phyloP scores from a whole-genome alignment of 2,888 invertebrate species.

The Stenodema calcarata region DNA sequence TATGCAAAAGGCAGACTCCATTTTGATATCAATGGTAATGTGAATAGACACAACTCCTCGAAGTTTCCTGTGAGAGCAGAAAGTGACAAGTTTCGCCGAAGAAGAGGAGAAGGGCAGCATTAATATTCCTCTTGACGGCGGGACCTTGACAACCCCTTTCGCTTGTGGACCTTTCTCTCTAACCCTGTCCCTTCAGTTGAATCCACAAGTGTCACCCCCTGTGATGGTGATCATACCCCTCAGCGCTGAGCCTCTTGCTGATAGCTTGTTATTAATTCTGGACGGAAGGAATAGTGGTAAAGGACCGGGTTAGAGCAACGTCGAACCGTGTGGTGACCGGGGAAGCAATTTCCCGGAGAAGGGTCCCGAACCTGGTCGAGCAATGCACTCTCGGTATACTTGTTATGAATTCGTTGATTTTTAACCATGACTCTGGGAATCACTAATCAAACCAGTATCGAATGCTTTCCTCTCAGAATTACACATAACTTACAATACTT shows the following conservation, averaged over 20 bases:
- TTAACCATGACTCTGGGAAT: too few relatives aligned
- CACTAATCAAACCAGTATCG: too few relatives aligned
- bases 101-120: neutral
- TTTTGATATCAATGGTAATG: neutral
- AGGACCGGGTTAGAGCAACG: neutral
- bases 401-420: neutral
- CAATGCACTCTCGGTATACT: neutral
- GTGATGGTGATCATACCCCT: neutral
- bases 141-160: neutral
- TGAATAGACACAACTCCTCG: neutral
- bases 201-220: conserved; percentile 5
- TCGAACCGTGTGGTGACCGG: too few relatives aligned
- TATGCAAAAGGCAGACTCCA: neutral
- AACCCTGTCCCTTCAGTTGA: conserved; percentile 4
- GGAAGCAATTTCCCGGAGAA: neutral
- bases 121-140: conserved; percentile 11
- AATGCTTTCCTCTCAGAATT: too few relatives aligned
- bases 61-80: neutral
- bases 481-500: too few relatives aligned
- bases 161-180: neutral
- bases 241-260: neutral
- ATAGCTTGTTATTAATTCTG: neutral
- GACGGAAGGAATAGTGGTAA: neutral
- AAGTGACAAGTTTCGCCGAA: neutral
- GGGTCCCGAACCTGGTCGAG: neutral